These are phyloP conservation scores for Tapirus indicus DNA, from an alignment of 2,797 vertebrate species.

Conservation along the genomic window DNA sequence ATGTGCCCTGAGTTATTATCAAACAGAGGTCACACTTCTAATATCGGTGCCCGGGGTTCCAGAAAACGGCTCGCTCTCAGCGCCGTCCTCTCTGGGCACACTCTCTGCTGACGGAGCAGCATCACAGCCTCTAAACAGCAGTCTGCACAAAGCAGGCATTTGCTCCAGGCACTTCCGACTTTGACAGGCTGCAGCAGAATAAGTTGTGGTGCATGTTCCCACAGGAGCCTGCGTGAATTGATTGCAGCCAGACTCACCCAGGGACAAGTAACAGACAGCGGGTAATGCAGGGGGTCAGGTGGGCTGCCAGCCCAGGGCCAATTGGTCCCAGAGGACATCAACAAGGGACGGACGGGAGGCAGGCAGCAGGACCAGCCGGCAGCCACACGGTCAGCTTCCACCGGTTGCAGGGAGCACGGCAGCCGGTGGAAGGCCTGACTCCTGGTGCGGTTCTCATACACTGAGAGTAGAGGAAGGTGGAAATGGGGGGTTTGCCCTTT, in stretches of 20 bases:
- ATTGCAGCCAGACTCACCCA: neutral
- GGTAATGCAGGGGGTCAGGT: neutral
- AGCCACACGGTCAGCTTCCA: neutral
- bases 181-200: neutral
- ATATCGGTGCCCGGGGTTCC: neutral
- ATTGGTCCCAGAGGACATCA: neutral
- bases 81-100: fast-evolving
- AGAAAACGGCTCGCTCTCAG: no score
- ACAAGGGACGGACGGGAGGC: neutral
- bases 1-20: neutral
- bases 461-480: neutral
- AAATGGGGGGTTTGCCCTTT: neutral
- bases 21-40: neutral
- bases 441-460: fast-evolving
- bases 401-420: fast-evolving
- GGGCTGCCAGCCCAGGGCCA: neutral
- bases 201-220: neutral
- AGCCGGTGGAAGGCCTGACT: neutral
- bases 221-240: neutral
- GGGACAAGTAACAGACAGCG: neutral
- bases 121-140: neutral
- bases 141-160: neutral
- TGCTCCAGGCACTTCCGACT: neutral
- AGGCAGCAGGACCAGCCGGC: no score
- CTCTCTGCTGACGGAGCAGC: neutral